Evolutionary conservation across 2,888 invertebrate genomes (phyloP), one percentile per base, ranked within the genome.

Genomic region (Aporophyla nigra): DNA sequence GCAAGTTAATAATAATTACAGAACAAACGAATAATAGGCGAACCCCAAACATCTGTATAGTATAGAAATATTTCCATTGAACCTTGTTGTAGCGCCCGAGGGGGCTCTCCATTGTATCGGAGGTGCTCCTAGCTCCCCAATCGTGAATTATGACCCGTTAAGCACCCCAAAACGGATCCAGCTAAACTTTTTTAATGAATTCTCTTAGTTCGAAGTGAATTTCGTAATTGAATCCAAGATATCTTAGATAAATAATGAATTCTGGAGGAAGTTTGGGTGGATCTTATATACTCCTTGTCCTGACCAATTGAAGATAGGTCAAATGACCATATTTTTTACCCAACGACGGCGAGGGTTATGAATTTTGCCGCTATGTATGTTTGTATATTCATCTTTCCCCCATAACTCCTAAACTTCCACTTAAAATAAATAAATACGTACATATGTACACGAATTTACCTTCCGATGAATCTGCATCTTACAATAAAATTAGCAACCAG

Each of bases 41-140:
- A 43, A 19, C 51, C 69, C 63, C 24, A 67, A 70, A 84, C 86
- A 86, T 87, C 80, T 87, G 84, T 76, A 67, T 43, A 78, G 66
- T 46, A 46, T 12, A 81, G 73, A 86, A 80, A 74, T 68, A 71
- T 76, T 76, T 58, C 79, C 80, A 86, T 87, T 87, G 82, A 87
- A 80, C 75, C 75, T 77, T 74, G 66, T 82, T 76, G 85, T 82
- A 80, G 82, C 53, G 68, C 90, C 84, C 85, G 51, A 70, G 86
- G 90, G 90, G 77, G 77, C 74, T 73, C 78, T 75, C 80, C 79
- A 86, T 91, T 90, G 89, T 90, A 83, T 27, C 21, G 59, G 27
- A 16, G 54, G 58, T 19, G 40, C 61, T 83, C 69, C 24, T 63
- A 80, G 71, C 75, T 81, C 80, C 73, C 80, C 75, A 75, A 71